phyloP scores from a whole-genome alignment of 2,888 invertebrate species.

The Clostera curtula region DNA sequence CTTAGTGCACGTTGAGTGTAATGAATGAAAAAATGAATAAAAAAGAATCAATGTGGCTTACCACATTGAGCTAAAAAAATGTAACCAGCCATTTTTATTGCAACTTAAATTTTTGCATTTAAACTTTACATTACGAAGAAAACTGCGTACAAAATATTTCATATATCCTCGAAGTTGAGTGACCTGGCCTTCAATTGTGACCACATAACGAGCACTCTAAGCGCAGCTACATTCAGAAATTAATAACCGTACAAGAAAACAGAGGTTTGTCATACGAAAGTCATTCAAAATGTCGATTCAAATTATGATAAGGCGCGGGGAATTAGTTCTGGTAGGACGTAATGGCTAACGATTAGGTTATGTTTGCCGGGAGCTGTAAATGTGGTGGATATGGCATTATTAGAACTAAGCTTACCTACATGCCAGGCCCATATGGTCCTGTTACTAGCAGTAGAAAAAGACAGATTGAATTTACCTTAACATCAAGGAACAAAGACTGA shows the following conservation, averaged over 20 bases:
- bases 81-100: too few relatives aligned
- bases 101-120: too few relatives aligned
- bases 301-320: constrained; percentile 67
- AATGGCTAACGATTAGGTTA: constrained; percentile 60
- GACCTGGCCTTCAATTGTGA: constrained; percentile 29
- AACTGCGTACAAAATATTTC: too few relatives aligned
- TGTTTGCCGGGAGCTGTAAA: constrained; percentile 26
- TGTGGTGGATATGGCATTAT: constrained; percentile 36
- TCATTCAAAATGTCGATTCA: constrained; percentile 68
- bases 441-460: too few relatives aligned
- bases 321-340: constrained; percentile 72
- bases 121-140: too few relatives aligned
- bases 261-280: constrained; percentile 69
- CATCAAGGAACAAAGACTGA: too few relatives aligned
- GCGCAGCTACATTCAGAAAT: constrained; percentile 52
- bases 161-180: constrained; percentile 33
- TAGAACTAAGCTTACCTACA: too few relatives aligned
- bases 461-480: too few relatives aligned
- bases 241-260: constrained; percentile 71
- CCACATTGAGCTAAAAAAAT: too few relatives aligned
- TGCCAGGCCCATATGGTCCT: too few relatives aligned
- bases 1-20: too few relatives aligned
- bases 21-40: not conserved
- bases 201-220: constrained; percentile 37
- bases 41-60: not conserved